These are phyloP conservation scores for Pithys albifrons DNA, from an alignment of 2,113 vertebrate genomes.

Conservation along the genomic window DNA sequence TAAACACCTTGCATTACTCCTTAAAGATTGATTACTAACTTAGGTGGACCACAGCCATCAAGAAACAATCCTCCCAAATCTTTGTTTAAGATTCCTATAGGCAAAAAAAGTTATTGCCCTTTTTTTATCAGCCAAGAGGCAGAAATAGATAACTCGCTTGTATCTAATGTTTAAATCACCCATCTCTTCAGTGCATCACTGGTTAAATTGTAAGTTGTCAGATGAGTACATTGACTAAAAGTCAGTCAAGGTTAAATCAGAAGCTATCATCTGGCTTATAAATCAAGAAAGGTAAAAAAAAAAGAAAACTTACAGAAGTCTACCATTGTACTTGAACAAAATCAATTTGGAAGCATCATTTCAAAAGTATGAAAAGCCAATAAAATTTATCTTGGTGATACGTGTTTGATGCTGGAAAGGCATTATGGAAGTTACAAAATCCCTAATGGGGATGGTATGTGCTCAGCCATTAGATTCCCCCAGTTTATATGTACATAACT, in stretches of 20 bases:
- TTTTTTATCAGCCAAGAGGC: background rate
- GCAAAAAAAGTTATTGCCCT: background rate
- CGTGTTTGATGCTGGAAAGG: background rate
- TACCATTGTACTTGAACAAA: background rate
- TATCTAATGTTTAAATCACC: background rate
- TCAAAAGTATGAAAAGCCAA: background rate
- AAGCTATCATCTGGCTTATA: background rate
- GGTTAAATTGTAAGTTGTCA: background rate
- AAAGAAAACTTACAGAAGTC: background rate
- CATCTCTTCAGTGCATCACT: background rate
- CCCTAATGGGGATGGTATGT: background rate
- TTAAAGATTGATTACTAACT: background rate
- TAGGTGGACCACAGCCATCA: background rate
- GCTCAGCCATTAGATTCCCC: background rate
- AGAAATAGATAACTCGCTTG: background rate
- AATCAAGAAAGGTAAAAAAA: background rate
- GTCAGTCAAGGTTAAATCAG: background rate
- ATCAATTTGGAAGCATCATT: background rate
- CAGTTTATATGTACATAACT: background rate
- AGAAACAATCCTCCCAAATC: background rate
- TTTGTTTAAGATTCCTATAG: background rate
- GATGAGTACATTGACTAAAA: background rate
- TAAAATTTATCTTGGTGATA: background rate
- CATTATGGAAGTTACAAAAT: background rate
- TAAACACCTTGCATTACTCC: background rate